A percentile compares a stretch with the other conserved stretches of the same genome.
Evolutionary conservation across 2,888 invertebrate species (phyloP).

Genomic region (Metellina segmentata): DNA sequence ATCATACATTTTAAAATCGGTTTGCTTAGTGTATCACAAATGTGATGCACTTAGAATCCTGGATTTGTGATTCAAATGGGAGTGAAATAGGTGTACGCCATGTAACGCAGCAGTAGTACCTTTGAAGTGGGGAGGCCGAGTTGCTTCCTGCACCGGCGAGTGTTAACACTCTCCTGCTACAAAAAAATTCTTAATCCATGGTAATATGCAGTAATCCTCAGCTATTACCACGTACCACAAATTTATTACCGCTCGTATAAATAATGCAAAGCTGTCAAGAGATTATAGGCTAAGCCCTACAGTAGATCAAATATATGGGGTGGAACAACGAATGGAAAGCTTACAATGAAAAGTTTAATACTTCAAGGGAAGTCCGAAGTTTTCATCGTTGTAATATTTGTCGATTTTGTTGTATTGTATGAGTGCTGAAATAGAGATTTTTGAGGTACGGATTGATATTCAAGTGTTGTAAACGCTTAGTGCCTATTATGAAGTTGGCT

Average conservation of each 20-base stretch:
- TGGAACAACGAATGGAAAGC: neutral
- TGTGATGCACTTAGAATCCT: too few relatives aligned
- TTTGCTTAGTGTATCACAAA: too few relatives aligned
- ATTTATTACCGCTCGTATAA: slow-evolving; percentile 38
- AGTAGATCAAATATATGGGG: neutral
- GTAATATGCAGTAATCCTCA: slow-evolving; percentile 9
- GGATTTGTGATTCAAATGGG: too few relatives aligned
- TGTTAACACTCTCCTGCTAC: too few relatives aligned
- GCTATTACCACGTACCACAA: slow-evolving; percentile 33
- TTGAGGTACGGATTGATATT: too few relatives aligned
- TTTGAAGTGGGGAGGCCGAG: neutral
- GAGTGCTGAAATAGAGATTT: too few relatives aligned
- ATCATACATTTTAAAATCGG: too few relatives aligned
- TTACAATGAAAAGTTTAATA: neutral
- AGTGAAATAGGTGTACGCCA: too few relatives aligned
- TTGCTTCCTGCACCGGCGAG: neutral
- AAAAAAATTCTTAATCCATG: neutral
- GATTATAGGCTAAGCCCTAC: neutral
- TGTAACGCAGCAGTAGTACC: neutral
- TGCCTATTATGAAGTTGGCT: too few relatives aligned
- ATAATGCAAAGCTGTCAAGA: slow-evolving; percentile 13
- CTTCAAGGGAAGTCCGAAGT: neutral
- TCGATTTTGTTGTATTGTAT: too few relatives aligned
- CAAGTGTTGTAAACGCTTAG: too few relatives aligned
- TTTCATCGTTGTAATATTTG: too few relatives aligned